A percentile compares a stretch with the other conserved stretches of the same genome.
Conservation (phyloP, 92 coral and sea anemone species). For the Zoanthus solanderi region DNA sequence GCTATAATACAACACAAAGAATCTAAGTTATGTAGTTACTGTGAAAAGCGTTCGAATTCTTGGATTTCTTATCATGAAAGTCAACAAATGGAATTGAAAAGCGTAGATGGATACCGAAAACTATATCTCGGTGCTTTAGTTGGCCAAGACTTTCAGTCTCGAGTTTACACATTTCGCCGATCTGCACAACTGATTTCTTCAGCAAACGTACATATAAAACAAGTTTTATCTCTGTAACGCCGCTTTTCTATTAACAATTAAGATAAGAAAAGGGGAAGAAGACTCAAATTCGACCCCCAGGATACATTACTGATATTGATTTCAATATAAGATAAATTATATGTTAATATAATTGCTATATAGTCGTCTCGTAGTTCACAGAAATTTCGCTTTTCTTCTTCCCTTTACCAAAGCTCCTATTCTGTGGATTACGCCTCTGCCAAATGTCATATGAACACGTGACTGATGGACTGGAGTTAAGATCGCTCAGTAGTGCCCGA, state of each 20-base stretch:
- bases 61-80: too few relatives aligned
- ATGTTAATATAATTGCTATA: slow-evolving; percentile 30
- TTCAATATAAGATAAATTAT: too few relatives aligned
- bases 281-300: too few relatives aligned
- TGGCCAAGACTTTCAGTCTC: too few relatives aligned
- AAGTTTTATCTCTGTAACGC: too few relatives aligned
- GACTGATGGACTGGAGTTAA: slow-evolving; percentile 62
- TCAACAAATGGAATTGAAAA: too few relatives aligned
- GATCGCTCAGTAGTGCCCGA: slow-evolving; percentile 66
- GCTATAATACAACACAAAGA: too few relatives aligned
- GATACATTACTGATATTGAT: too few relatives aligned
- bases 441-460: slow-evolving; percentile 83
- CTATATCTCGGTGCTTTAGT: background rate
- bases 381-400: slow-evolving; percentile 62
- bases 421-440: slow-evolving; percentile 81
- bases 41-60: too few relatives aligned
- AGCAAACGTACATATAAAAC: background rate
- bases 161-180: background rate
- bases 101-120: background rate
- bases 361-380: slow-evolving; percentile 72
- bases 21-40: too few relatives aligned
- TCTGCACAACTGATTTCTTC: background rate
- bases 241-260: too few relatives aligned
- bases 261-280: too few relatives aligned
- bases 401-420: slow-evolving; percentile 74